Evolutionary conservation across 2,113 vertebrate genomes (phyloP), one percentile per base, ranked within the genome.

Genomic region (Engraulis encrasicolus): DNA sequence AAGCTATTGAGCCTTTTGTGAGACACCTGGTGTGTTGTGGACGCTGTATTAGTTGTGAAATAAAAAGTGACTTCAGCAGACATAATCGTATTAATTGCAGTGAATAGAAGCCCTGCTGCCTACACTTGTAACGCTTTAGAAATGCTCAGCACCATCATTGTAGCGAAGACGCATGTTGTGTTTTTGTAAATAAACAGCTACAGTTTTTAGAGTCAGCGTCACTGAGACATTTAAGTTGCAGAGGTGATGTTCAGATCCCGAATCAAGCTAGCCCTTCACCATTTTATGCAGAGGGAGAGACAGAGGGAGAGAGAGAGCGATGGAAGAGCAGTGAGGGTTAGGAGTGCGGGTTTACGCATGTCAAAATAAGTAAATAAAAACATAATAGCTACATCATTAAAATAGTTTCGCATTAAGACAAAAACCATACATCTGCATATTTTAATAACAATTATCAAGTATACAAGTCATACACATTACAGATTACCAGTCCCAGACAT

Each of bases 61-160:
- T 34, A 27, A 27, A 74, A 74, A 74, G 27, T 31, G 66, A 5
- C 66, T 74, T 34, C 34, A 74, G 27, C 15, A 74, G 66, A 18
- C 12, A 27, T 74, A 74, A 74, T 74, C 66, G 31, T 74, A 74
- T 74, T 74, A 74, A 74, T 74, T 74, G 31, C 66, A 74, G 66
- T 31, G 27, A 74, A 34, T 34, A 23, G 58, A 74, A 74, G 18
- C 66, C 66, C 58, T 66, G 58, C 58, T 66, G 58, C 23, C 34
- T 31, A 34, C 6, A 74, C 66, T 66, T 66, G 27, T 27, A 66
- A 66, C 1, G 58, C 27, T 27, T 66, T 66, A 2, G 58, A 66
- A 66, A 66, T 66, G 58, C 23, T 58, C 9, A 23, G 58, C 23
- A n/a, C 38, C 79, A 79, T 61, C 61, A 77, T 61, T 66, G 58